phyloP scores from a whole-genome alignment of 2,888 invertebrate genomes.

The Hipparchia sbordonii region DNA sequence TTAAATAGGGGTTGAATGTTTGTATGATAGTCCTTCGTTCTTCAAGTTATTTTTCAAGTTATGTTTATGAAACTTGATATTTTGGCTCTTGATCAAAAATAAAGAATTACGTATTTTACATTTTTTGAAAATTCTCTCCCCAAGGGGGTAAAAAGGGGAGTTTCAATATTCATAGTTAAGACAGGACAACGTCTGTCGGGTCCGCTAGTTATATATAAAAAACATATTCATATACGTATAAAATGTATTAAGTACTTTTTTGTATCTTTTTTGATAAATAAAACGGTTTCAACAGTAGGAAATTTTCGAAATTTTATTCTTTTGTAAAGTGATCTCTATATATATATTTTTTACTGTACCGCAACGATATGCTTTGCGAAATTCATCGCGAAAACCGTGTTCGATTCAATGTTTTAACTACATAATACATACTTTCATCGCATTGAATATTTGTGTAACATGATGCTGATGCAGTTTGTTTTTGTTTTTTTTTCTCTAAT shows the following conservation, averaged over 20 bases:
- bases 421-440: background rate
- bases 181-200: no score
- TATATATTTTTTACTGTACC: background rate
- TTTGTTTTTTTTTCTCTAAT: background rate
- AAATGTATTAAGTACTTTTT: background rate
- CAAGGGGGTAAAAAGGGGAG: no score
- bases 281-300: background rate
- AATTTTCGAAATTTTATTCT: background rate
- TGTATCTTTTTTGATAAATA: background rate
- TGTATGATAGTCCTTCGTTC: no score
- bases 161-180: no score
- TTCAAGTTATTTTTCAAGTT: no score
- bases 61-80: no score
- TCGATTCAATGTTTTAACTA: background rate
- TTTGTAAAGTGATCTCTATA: background rate
- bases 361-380: background rate
- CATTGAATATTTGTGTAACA: constrained; percentile 6
- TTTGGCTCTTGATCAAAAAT: no score
- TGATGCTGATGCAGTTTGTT: constrained; percentile 8
- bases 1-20: no score
- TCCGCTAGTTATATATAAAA: no score
- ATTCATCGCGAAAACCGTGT: background rate
- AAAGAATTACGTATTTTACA: no score
- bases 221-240: background rate
- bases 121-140: no score